Evolutionary conservation across 2,797 vertebrate species (phyloP).

Genomic region (Chaetodon trifasciatus): DNA sequence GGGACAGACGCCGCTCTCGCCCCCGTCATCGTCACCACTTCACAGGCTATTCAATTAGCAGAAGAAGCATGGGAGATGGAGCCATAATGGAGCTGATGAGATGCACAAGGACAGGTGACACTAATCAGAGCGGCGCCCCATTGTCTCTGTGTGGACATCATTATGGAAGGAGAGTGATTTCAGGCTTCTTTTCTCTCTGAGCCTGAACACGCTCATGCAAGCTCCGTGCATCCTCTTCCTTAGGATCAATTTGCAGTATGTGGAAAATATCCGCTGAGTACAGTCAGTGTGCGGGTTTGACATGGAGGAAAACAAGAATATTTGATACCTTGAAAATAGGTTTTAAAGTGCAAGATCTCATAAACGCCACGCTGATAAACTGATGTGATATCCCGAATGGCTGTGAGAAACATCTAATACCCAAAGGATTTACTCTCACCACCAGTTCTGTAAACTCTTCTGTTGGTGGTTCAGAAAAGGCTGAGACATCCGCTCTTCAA

Average conservation of each 20-base stretch:
- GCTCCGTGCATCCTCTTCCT: constrained; percentile 55
- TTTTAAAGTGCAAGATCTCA: constrained; percentile 53
- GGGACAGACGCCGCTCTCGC: constrained; percentile 75
- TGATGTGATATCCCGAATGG: constrained; percentile 33
- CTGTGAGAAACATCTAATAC: constrained; percentile 37
- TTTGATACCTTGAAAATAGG: constrained; percentile 41
- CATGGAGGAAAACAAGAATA: constrained; percentile 36
- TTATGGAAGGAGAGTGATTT: constrained; percentile 75
- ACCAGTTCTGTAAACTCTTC: constrained; percentile 53
- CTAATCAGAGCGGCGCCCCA: constrained; percentile 82
- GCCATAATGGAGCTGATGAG: constrained; percentile 85
- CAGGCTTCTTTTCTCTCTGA: constrained; percentile 49
- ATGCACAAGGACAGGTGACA: constrained; percentile 86
- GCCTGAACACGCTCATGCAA: constrained; percentile 59
- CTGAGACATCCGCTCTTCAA: constrained; percentile 66
- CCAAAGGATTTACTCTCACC: constrained; percentile 38
- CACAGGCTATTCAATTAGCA: constrained; percentile 84
- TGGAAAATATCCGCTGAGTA: constrained; percentile 46
- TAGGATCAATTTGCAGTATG: constrained; percentile 60
- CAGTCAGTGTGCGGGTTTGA: constrained; percentile 38
- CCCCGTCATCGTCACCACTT: constrained; percentile 79
- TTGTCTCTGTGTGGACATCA: constrained; percentile 82
- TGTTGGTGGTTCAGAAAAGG: constrained; percentile 75
- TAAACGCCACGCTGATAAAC: constrained; percentile 53
- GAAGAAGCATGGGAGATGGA: constrained; percentile 76